Conservation (phyloP, 2,888 invertebrate species). For the Coenonympha glycerion region DNA sequence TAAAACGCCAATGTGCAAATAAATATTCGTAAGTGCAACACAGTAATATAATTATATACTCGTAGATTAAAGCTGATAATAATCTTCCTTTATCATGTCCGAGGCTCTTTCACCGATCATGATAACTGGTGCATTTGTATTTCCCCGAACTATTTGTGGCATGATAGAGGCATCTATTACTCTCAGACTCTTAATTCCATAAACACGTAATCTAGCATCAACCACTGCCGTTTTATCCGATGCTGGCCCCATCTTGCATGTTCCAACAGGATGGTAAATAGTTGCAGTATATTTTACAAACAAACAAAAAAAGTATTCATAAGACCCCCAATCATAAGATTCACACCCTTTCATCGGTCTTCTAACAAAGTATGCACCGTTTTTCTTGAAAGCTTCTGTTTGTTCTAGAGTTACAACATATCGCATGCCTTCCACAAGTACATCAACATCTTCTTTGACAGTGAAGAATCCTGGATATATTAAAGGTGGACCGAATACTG, state of each 20-base stretch:
- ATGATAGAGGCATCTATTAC: constrained; percentile 82
- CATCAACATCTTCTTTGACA: constrained; percentile 77
- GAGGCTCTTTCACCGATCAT: constrained; percentile 91
- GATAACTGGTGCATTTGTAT: constrained; percentile 88
- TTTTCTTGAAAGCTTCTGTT: constrained; percentile 75
- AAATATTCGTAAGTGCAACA: no score
- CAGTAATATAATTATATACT: no score
- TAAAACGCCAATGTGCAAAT: no score
- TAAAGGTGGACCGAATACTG: constrained; percentile 81
- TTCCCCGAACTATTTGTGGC: constrained; percentile 80
- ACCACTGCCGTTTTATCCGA: constrained; percentile 79
- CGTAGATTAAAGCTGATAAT: no score
- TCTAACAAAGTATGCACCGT: constrained; percentile 74
- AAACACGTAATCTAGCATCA: constrained; percentile 77
- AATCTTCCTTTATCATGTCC: constrained; percentile 82
- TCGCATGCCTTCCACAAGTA: constrained; percentile 77
- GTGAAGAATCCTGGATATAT: constrained; percentile 83
- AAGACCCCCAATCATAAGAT: constrained; percentile 73
- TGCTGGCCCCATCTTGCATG: constrained; percentile 82
- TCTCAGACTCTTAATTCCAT: constrained; percentile 78
- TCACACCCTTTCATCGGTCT: constrained; percentile 77
- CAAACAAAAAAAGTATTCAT: constrained; percentile 81
- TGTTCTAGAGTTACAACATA: constrained; percentile 76
- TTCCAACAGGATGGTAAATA: constrained; percentile 81
- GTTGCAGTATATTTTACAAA: constrained; percentile 80